These are phyloP conservation scores for Idaea biselata DNA, from an alignment of 2,888 invertebrate genomes.

Conservation along the genomic window DNA sequence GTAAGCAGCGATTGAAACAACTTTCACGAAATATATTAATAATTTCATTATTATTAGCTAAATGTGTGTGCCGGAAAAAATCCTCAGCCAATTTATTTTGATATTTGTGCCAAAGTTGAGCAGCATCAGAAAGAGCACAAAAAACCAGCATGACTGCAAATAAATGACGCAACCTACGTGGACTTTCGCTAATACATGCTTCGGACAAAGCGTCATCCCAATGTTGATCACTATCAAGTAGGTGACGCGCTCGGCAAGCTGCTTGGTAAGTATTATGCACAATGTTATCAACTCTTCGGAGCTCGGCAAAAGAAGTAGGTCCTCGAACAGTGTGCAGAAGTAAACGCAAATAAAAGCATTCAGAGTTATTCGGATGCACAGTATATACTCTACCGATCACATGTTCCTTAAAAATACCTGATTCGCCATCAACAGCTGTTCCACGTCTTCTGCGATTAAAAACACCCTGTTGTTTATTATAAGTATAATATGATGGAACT, in stretches of 20 bases:
- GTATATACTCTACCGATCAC: conserved; percentile 10
- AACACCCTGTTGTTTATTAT: conserved; percentile 4
- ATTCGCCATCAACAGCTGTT: neutral
- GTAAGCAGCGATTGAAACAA: conserved; percentile 5
- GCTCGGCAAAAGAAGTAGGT: conserved; percentile 15
- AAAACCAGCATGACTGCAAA: conserved; percentile 22
- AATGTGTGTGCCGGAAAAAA: conserved; percentile 10
- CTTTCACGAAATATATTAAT: conserved; percentile 3
- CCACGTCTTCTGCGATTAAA: conserved; percentile 10
- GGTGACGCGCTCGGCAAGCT: conserved; percentile 24
- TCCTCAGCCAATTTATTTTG: conserved; percentile 7
- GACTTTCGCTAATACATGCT: conserved; percentile 10
- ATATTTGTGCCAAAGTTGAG: conserved; percentile 8
- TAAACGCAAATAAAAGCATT: conserved; percentile 12
- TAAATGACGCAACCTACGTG: conserved; percentile 23
- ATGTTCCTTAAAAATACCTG: conserved; percentile 11
- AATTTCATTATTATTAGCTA: neutral
- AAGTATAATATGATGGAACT: conserved; percentile 10
- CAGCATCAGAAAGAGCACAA: conserved; percentile 4
- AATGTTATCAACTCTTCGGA: conserved; percentile 10
- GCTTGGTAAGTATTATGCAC: conserved; percentile 18
- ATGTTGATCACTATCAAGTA: conserved; percentile 20
- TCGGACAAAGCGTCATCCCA: conserved; percentile 20
- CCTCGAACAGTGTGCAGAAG: conserved; percentile 14
- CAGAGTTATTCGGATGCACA: conserved; percentile 9